phyloP scores from a whole-genome alignment of 2,113 vertebrate genomes.

The Chloropsis hardwickii region DNA sequence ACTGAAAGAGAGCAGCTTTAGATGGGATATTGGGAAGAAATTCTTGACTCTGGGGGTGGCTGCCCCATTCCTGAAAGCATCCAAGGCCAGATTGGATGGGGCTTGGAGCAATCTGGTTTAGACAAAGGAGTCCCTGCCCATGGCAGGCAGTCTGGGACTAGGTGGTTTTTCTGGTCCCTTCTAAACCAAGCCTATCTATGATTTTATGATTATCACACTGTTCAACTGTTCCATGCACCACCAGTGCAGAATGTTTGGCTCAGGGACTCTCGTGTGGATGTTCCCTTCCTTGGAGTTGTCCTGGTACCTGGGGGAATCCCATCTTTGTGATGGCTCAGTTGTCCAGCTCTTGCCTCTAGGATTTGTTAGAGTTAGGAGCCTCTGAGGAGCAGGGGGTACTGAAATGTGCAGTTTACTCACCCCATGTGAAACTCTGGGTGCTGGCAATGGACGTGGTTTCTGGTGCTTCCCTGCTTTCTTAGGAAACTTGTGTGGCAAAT shows the following conservation, averaged over 20 bases:
- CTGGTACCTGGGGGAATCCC: neutral
- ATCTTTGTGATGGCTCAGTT: neutral
- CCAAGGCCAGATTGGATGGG: too few relatives aligned
- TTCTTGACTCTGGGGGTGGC: neutral
- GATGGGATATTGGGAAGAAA: neutral
- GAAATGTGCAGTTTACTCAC: neutral
- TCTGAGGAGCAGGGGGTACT: neutral
- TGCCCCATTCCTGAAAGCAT: neutral
- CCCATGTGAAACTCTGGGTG: neutral
- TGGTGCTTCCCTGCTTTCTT: neutral
- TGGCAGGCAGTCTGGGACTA: neutral
- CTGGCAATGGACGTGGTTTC: neutral
- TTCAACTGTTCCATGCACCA: rapidly evolving
- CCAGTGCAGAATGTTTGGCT: rapidly evolving
- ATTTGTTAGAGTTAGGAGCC: neutral
- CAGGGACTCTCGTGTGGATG: too few relatives aligned
- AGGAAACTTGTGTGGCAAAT: neutral
- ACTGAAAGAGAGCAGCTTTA: neutral
- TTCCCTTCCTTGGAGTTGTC: neutral
- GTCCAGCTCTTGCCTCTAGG: neutral
- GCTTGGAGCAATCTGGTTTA: rapidly evolving
- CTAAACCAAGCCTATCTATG: neutral
- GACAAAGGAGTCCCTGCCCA: neutral
- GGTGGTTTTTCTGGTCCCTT: neutral
- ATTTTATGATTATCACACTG: neutral